Evolutionary conservation across 2,797 vertebrate species (phyloP).

Genomic region (Loris lydekkerianus): DNA sequence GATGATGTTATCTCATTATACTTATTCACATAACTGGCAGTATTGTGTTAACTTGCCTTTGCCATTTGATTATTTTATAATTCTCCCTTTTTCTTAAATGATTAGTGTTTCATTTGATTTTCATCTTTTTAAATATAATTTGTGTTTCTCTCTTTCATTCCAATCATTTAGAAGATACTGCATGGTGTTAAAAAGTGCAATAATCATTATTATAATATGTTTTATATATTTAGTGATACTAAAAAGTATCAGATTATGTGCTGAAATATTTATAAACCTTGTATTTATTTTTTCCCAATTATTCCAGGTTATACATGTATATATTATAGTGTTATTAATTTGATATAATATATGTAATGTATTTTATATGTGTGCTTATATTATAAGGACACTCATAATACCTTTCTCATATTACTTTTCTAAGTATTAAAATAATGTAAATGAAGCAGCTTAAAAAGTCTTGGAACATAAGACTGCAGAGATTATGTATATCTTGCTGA

Average conservation of each 20-base stretch:
- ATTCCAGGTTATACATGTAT: not conserved
- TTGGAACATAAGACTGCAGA: not conserved
- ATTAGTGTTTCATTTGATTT: not conserved
- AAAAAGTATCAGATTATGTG: not conserved
- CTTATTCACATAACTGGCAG: not conserved
- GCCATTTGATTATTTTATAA: constrained; percentile 2
- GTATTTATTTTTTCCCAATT: not conserved
- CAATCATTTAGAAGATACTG: not conserved
- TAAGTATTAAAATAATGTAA: not conserved
- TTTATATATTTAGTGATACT: not conserved
- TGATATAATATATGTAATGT: not conserved
- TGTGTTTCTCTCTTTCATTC: not conserved
- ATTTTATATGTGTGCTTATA: not conserved
- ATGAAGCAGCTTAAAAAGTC: not conserved
- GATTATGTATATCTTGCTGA: not conserved
- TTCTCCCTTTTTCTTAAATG: not conserved
- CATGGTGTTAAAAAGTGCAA: not conserved
- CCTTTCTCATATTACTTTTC: not conserved
- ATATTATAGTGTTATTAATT: not conserved
- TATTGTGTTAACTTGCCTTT: not conserved
- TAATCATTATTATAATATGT: not conserved
- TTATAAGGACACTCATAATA: not conserved
- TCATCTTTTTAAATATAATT: not conserved
- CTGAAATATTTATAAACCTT: not conserved
- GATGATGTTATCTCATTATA: not conserved